A percentile compares a stretch with the other conserved stretches of the same genome.
Conservation (phyloP, 2,888 invertebrate species). For the Brenthis ino region DNA sequence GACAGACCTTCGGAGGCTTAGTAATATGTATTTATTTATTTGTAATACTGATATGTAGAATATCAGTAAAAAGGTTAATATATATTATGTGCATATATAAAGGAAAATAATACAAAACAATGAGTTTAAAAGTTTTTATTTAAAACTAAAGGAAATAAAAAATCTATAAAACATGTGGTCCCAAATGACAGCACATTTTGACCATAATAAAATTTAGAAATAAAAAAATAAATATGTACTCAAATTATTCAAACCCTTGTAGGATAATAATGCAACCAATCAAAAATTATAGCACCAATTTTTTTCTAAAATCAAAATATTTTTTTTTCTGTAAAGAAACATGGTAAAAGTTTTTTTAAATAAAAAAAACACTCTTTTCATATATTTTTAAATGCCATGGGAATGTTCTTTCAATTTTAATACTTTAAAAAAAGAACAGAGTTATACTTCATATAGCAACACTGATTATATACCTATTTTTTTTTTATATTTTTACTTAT, state of each 20-base stretch:
- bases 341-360: not conserved
- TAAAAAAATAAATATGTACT: slow-evolving; percentile 4
- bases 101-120: slow-evolving; percentile 10
- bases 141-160: slow-evolving; percentile 28
- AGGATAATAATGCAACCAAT: slow-evolving; percentile 30
- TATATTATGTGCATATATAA: not conserved
- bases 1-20: too few species aligned
- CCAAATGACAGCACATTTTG: slow-evolving; percentile 33
- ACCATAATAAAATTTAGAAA: slow-evolving; percentile 28
- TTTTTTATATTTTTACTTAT: slow-evolving; percentile 5
- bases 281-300: slow-evolving; percentile 31
- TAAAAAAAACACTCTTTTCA: not conserved
- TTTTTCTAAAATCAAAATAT: slow-evolving; percentile 22
- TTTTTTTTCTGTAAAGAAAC: not conserved
- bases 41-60: too few species aligned
- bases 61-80: too few species aligned
- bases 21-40: too few species aligned
- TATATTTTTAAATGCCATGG: slow-evolving; percentile 17
- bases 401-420: slow-evolving; percentile 20
- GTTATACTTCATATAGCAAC: slow-evolving; percentile 15
- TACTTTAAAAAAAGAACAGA: slow-evolving; percentile 3
- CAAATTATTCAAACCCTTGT: slow-evolving; percentile 21
- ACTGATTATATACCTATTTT: slow-evolving; percentile 7
- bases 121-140: slow-evolving; percentile 29
- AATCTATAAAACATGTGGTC: slow-evolving; percentile 32